Evolutionary conservation across 2,797 vertebrate species (phyloP), one percentile per base, ranked within the genome.

Genomic region (Pipistrellus nathusii): DNA sequence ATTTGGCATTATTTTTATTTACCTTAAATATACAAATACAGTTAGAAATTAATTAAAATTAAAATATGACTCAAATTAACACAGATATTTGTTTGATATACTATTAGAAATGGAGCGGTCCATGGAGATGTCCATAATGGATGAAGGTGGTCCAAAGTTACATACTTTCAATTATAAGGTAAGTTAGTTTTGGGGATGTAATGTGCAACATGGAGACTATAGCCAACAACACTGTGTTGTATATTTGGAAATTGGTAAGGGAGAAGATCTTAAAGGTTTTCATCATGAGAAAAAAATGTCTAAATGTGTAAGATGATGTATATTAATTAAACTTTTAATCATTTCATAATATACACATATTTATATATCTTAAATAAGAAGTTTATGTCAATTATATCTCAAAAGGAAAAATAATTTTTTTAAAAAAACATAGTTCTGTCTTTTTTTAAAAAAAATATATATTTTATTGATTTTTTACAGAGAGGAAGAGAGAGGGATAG

Each of bases 1-100:
- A 97, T 96, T 99, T 99, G 87, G 99, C 99, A 46, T 99, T 99
- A 97, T 99, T 99, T 98, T 99, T 99, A 98, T 99, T 99, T 88
- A 99, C 99, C 99, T 99, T 91, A 96, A 97, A 97, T 20, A 57
- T 23, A 85, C 80, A 88, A 97, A 87, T 21, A 44, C 1, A 94
- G 48, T 96, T 0, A 76, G 84, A 90, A 66, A 51, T 15, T 46
- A 84, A 57, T 86, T 12, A 38, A 11, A 96, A 69, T 57, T 14
- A 18, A 92, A 76, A 71, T 53, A 78, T 13, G 38, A 41, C 12
- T 77, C 20, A 7, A 87, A 46, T 55, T 71, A 77, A 77, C 30
- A 91, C 4, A 96, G 13, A 14, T 55, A 53, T 27, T 90, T 62
- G 23, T 92, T 93, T 87, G 44, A 78, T 6, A 0, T 17, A 88